Conservation (phyloP, 2,888 invertebrate genomes). For the Creontiades dilutus region DNA sequence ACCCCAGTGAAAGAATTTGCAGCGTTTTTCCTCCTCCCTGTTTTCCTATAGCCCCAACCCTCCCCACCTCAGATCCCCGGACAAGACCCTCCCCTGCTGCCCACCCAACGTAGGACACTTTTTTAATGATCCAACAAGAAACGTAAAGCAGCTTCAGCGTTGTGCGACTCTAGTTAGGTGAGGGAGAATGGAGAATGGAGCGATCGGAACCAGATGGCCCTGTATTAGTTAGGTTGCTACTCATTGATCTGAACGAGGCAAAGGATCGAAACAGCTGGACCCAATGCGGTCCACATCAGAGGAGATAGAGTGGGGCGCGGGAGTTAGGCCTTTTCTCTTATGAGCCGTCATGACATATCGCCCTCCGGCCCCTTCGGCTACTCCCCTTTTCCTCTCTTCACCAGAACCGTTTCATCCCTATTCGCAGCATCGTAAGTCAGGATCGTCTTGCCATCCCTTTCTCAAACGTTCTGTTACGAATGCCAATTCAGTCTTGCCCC, state of each 20-base stretch:
- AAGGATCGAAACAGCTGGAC: background rate
- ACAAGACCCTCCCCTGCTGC: no score
- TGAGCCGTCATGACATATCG: slow-evolving; percentile 18
- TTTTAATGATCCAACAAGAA: no score
- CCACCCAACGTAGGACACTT: no score
- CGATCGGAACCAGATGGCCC: no score
- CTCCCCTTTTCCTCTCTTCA: background rate
- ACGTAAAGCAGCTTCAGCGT: no score
- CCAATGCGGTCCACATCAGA: background rate
- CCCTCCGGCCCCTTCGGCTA: background rate
- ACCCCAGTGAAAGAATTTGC: no score
- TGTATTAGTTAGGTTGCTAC: background rate
- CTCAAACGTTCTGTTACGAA: background rate
- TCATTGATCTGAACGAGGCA: background rate
- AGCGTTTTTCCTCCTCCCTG: no score
- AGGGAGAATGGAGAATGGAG: no score
- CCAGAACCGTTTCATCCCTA: background rate
- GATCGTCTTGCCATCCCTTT: background rate
- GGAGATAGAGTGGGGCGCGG: background rate
- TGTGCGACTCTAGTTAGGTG: no score
- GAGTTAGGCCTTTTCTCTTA: background rate
- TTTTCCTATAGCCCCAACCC: no score
- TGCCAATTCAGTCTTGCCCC: background rate
- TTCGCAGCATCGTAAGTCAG: background rate
- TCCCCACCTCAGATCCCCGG: no score